These are phyloP conservation scores for Beaufortia kweichowensis DNA, from an alignment of 2,113 vertebrate genomes.

Conservation along the genomic window DNA sequence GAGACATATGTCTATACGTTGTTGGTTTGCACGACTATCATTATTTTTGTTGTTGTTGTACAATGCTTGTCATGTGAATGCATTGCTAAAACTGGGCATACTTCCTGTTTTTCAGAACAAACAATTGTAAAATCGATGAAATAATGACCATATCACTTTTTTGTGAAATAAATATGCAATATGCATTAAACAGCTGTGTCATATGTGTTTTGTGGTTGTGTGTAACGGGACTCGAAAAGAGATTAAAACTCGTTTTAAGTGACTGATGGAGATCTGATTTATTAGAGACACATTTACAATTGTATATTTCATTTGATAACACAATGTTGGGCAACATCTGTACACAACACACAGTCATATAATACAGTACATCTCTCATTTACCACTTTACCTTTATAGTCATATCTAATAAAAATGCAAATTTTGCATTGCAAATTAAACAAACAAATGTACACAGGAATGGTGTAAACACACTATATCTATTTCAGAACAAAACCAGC, in stretches of 20 bases:
- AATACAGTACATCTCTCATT: neutral
- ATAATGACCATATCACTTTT: too few species aligned
- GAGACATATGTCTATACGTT: neutral
- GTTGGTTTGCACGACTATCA: neutral
- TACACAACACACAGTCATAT: constrained; percentile 21
- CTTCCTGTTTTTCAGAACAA: neutral
- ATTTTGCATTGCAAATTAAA: neutral
- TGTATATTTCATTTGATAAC: constrained; percentile 1
- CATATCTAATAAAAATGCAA: neutral
- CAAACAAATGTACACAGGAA: constrained; percentile 16
- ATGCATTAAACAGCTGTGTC: neutral
- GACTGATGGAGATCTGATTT: neutral
- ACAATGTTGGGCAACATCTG: neutral
- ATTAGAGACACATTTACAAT: constrained; percentile 6
- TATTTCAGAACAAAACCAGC: constrained; percentile 12
- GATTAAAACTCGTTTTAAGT: neutral
- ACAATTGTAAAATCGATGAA: too few species aligned
- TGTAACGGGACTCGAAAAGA: neutral
- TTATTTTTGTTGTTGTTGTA: neutral
- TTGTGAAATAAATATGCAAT: too few species aligned
- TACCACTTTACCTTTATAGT: neutral
- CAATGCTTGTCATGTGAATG: neutral
- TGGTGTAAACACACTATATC: constrained; percentile 4
- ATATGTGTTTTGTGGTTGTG: too few species aligned
- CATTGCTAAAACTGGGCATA: neutral